Evolutionary conservation across 2,888 invertebrate species (phyloP).

Genomic region (Hydroisotoma schaefferi): DNA sequence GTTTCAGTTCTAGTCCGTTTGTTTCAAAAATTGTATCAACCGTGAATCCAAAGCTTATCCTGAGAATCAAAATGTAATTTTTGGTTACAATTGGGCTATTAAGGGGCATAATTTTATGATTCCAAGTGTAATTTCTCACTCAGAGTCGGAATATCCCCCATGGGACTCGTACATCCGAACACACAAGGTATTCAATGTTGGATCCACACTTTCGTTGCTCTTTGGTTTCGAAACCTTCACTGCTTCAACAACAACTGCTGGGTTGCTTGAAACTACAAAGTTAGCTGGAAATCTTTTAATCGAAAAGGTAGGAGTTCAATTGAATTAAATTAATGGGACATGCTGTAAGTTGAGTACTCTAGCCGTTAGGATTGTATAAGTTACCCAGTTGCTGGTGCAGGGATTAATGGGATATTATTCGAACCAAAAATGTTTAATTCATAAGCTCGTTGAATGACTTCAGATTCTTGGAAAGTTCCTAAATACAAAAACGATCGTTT

Average conservation of each 20-base stretch:
- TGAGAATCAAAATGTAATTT: too few relatives aligned
- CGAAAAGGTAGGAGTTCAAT: too few relatives aligned
- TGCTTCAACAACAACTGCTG: slow-evolving; percentile 40
- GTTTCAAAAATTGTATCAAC: slow-evolving; percentile 23
- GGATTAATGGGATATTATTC: slow-evolving; percentile 34
- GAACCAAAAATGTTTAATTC: slow-evolving; percentile 52
- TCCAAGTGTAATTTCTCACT: too few relatives aligned
- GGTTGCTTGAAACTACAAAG: slow-evolving; percentile 25
- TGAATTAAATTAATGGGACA: too few relatives aligned
- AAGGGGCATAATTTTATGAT: slow-evolving; percentile 3
- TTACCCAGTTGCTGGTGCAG: too few relatives aligned
- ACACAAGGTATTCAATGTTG: slow-evolving; percentile 19
- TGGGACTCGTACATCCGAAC: slow-evolving; percentile 39
- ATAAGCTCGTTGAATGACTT: slow-evolving; percentile 53
- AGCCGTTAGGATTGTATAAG: too few relatives aligned
- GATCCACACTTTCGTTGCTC: too few relatives aligned
- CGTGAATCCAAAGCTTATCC: slow-evolving; percentile 24
- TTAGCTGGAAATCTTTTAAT: slow-evolving; percentile 34
- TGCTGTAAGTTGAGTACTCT: too few relatives aligned
- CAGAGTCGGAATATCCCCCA: slow-evolving; percentile 36
- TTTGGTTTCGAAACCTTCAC: slow-evolving; percentile 30
- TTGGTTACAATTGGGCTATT: neutral
- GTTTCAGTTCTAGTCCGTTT: slow-evolving; percentile 37
- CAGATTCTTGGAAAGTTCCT: slow-evolving; percentile 51
- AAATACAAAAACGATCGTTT: too few relatives aligned